Percentiles rank a stretch among this genome's conserved stretches.
phyloP scores from a whole-genome alignment of 2,797 vertebrate species.

The Sebastes minor region DNA sequence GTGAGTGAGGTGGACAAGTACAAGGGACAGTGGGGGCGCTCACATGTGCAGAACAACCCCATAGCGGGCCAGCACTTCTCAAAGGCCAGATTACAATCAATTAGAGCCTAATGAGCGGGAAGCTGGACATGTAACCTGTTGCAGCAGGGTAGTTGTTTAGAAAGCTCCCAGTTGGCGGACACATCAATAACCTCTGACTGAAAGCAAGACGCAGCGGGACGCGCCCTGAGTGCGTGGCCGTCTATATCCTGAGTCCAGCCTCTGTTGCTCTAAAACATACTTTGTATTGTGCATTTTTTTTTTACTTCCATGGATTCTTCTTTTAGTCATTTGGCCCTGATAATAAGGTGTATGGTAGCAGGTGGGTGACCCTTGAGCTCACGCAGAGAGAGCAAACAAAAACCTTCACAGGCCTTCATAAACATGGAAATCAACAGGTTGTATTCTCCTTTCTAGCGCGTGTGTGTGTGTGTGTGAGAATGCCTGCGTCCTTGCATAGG shows the following conservation, averaged over 20 bases:
- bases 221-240: constrained; percentile 60
- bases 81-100: constrained; percentile 85
- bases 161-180: constrained; percentile 79
- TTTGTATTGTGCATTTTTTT: not conserved
- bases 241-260: constrained; percentile 50
- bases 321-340: not conserved
- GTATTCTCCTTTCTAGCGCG: constrained; percentile 12
- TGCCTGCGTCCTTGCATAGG: constrained; percentile 10
- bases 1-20: constrained; percentile 78
- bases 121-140: constrained; percentile 80
- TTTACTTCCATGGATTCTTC: not conserved
- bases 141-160: constrained; percentile 76
- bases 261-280: not conserved
- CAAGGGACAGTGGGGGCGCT: constrained; percentile 77
- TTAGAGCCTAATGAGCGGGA: constrained; percentile 86
- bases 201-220: constrained; percentile 77
- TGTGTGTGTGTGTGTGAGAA: constrained; percentile 7
- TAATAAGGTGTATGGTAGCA: constrained; percentile 5
- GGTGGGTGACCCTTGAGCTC: constrained; percentile 55
- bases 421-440: constrained; percentile 70
- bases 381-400: constrained; percentile 66
- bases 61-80: constrained; percentile 75
- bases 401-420: constrained; percentile 59
- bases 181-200: constrained; percentile 81
- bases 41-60: constrained; percentile 75